phyloP scores from a whole-genome alignment of 2,888 invertebrate species.

The Cyclophora punctaria region DNA sequence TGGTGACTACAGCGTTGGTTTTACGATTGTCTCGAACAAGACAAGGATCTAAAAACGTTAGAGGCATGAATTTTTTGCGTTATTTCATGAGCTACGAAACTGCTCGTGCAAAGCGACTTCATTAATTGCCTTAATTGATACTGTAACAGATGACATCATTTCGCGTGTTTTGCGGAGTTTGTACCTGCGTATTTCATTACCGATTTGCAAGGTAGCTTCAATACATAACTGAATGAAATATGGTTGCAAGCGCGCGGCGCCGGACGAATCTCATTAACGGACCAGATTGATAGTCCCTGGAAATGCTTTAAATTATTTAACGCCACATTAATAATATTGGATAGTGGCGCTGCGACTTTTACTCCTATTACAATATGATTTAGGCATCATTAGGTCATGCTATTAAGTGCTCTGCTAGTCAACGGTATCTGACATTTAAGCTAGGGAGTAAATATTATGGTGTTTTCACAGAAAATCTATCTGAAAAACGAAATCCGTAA shows the following conservation, averaged over 20 bases:
- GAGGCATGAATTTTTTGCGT: conserved; percentile 15
- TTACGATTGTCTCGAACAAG: conserved; percentile 19
- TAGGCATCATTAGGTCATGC: too few relatives aligned
- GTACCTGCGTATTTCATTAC: conserved; percentile 46
- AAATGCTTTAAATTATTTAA: conserved; percentile 66
- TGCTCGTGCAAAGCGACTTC: conserved; percentile 5
- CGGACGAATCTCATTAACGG: conserved; percentile 67
- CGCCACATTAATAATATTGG: conserved; percentile 64
- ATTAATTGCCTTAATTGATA: conserved; percentile 6
- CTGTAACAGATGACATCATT: conserved; percentile 17
- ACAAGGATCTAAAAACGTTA: conserved; percentile 16
- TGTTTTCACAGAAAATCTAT: too few relatives aligned
- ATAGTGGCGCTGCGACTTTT: conserved; percentile 22
- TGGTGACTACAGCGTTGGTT: conserved; percentile 20
- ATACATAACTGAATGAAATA: too few relatives aligned
- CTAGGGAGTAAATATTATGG: too few relatives aligned
- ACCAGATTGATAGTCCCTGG: conserved; percentile 63
- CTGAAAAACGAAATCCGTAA: too few relatives aligned
- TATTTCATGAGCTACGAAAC: conserved; percentile 9
- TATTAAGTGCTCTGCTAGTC: too few relatives aligned
- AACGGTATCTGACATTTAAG: too few relatives aligned
- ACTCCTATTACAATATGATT: too few relatives aligned
- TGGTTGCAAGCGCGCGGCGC: conserved; percentile 19
- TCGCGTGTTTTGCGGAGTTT: conserved; percentile 19
- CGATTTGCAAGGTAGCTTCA: conserved; percentile 41